These are phyloP conservation scores for Pelochelys cantorii DNA, from an alignment of 2,797 vertebrate genomes.

Conservation along the genomic window DNA sequence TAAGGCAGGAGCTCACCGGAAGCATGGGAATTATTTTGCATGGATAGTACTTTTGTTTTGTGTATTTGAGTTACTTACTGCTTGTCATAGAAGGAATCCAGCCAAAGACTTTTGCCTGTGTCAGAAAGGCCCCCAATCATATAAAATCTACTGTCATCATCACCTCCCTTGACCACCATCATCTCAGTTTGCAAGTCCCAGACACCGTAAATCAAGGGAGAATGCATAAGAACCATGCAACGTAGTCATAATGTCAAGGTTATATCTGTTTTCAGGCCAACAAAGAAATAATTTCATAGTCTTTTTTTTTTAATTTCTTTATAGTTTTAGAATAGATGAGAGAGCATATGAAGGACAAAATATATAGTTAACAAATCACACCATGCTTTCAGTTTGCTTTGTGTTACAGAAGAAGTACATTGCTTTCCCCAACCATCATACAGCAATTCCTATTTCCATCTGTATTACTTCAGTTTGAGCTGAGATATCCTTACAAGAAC, in stretches of 20 bases:
- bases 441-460: not conserved
- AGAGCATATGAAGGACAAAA: constrained; percentile 26
- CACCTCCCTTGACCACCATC: not conserved
- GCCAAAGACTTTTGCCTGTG: not conserved
- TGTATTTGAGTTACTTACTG: not conserved
- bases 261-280: constrained; percentile 20
- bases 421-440: not conserved
- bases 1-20: not conserved
- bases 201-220: not conserved
- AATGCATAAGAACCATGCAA: constrained; percentile 30
- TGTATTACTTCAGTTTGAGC: not conserved
- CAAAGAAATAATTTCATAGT: not conserved
- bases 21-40: not conserved
- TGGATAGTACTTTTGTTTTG: not conserved
- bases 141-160: not conserved
- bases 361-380: constrained; percentile 27
- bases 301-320: not conserved
- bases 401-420: constrained; percentile 9
- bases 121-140: not conserved
- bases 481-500: constrained; percentile 9
- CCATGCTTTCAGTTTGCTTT: constrained; percentile 3
- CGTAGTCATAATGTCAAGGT: constrained; percentile 17
- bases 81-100: not conserved
- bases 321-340: constrained; percentile 6
- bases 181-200: not conserved